Base-by-base conservation (phyloP, 2,888 invertebrate species). In the Apoderus coryli region DNA sequence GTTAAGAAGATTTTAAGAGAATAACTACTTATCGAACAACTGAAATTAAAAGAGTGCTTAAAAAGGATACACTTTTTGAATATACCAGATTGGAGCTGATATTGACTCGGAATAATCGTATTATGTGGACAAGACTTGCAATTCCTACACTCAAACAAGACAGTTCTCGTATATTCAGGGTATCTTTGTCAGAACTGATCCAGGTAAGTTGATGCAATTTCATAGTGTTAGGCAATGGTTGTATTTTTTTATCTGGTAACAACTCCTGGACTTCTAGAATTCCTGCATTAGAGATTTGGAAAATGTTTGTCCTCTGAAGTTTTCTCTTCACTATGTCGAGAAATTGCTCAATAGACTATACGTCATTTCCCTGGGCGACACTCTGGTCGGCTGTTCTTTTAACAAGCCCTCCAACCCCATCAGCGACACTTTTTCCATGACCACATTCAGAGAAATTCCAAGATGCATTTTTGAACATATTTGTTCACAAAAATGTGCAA, bases 351-450 rank as follows among this genome's bases (percentile, higher is more conserved):
- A 19, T 19, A n/a, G n/a, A n/a, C n/a, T n/a, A n/a, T n/a, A 19
- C 19, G n/a, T 19, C 19, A 19, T 6, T 19, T 19, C 19, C 19
- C 19, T 19, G 19, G 6, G 19, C 19, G n/a, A 19, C 19, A 19
- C 19, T 19, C 19, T 19, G 19, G 19, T 19, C 19, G n/a, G 19
- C 19, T 19, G 26, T 22, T 10, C 13, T 6, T 29, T 29, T 29
- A 11, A 29, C 22, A 9, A 7, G 12, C 5, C 23, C 29, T 4
- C 29, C 29, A 10, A 29, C 12, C 3, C 29, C 29, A 10, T 23
- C 29, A n/a, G 29, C 29, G 4, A 15, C 29, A 11, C 23, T 6
- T 22, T 23, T 29, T 7, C 29, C 29, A 29, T 29, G 23, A 4
- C 29, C 29, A 10, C n/a, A 13, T 13, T 29, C 22, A n/a, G 10